Evolutionary conservation across 1,140 invertebrate species (phyloP), one percentile per base, ranked within the genome.

Genomic region (Euura lappo): DNA sequence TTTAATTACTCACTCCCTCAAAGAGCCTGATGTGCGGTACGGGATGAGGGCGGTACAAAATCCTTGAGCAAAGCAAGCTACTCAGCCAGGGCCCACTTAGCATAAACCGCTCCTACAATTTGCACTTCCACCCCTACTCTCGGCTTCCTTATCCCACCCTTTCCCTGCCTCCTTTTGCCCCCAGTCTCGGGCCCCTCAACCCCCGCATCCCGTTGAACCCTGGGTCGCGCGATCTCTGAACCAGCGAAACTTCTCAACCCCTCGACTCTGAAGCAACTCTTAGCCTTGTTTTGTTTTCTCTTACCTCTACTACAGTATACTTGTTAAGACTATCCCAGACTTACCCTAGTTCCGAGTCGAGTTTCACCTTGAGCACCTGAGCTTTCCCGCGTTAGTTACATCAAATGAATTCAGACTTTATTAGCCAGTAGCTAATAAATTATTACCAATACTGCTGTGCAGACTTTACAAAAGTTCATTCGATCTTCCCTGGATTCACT

Each of bases 101-200:
- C 51, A 60, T 60, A 60, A 60, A 60, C 51, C 51, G 51, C 51
- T 60, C 51, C 51, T 60, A 60, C 51, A 60, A 60, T 60, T 60
- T 60, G 51, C 51, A 60, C 51, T 60, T 5, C 51, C 13, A 4
- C 51, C 51, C 51, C 51, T 60, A 8, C 5, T 6, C 4, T 3
- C 51, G 3, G 4, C 51, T 60, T 60, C 51, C 51, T 60, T 60
- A 11, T 60, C 51, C 51, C 51, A 11, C 51, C 51, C 51, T n/a
- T 11, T 3, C 51, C 13, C 28, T 60, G 51, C 51, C 51, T 60
- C 13, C 5, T n/a, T 60, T n/a, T 60, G 8, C 13, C 13, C 13
- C 28, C 28, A 28, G 28, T 28, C 28, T 28, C 28, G 28, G 28
- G 28, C 13, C 51, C 13, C 51, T n/a, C 51, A 60, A 60, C 51